Percentiles rank a stretch among this genome's conserved stretches.
phyloP scores from a whole-genome alignment of 1,140 invertebrate genomes.

The Hermetia illucens region DNA sequence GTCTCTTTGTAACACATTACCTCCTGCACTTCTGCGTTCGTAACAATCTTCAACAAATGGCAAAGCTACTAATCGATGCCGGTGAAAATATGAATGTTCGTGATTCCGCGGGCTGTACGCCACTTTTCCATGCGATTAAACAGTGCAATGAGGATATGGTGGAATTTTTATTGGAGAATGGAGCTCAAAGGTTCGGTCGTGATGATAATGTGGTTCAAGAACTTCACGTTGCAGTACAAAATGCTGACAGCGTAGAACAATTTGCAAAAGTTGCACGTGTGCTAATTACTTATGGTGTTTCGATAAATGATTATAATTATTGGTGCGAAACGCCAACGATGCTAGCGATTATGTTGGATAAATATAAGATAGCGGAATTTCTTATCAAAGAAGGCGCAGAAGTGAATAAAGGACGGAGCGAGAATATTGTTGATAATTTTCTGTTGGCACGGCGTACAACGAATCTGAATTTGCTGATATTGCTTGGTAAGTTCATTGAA shows the following conservation, averaged over 20 bases:
- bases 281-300: conserved; percentile 31
- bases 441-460: conserved; percentile 5
- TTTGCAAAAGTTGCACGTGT: conserved; percentile 33
- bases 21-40: conserved; percentile 40
- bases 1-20: conserved; percentile 38
- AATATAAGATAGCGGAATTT: conserved; percentile 29
- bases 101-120: conserved; percentile 40
- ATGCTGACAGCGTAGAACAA: conserved; percentile 17
- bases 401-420: conserved; percentile 19
- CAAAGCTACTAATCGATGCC: conserved; percentile 31
- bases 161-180: conserved; percentile 33
- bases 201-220: conserved; percentile 30
- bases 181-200: conserved; percentile 14
- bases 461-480: conserved; percentile 10
- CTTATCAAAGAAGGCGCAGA: conserved; percentile 35
- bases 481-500: conserved; percentile 19
- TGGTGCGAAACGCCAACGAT: conserved; percentile 36
- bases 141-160: conserved; percentile 36
- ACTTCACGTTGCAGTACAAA: conserved; percentile 36
- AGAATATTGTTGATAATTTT: conserved; percentile 16
- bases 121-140: conserved; percentile 44
- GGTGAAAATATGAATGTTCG: conserved; percentile 37
- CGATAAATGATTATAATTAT: conserved; percentile 31
- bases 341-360: conserved; percentile 31
- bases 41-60: conserved; percentile 34